Base-by-base conservation (phyloP, 2,113 vertebrate species). In the Arenaria interpres region DNA sequence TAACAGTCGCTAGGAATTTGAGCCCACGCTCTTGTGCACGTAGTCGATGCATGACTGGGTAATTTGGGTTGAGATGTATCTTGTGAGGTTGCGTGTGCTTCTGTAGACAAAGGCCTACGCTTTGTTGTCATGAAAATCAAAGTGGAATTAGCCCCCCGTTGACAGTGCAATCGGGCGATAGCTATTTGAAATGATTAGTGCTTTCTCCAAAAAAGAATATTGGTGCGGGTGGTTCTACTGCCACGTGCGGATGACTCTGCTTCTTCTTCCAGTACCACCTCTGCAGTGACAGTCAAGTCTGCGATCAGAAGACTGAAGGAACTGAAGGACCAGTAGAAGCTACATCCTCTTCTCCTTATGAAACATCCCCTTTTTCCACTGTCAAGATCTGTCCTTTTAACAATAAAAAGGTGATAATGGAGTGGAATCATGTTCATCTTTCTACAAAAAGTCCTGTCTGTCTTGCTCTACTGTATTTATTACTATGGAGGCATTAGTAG, bases 231-330 rank as follows among this genome's bases (percentile, higher is more conserved):
- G 78, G 60, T 91, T 80, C 10, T 73, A 0, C 50, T 80, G 90
- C 80, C 45, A 7, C 7, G 12, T 92, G 59, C 73, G 82, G 63
- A 77, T 96, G 60, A 91, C 71, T 96, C 62, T 97, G 39, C 37
- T 95, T 93, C 95, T 90, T 81, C 72, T 97, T 96, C 33, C 98
- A 99, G 99, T 98, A 99, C 99, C 97, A 99, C 99, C 80, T 99
- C 99, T 32, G 99, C 99, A 15, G 99, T 99, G 97, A 99, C 99
- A 84, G 99, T 99, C 73, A 99, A 99, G 96, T 99, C 99, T 41
- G 99, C 99, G 1, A 99, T 99, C 98, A 99, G 99, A 98, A 99
- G 99, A 96, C 98, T 99, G 98, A 99, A 99, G 98, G 99, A 99
- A 95, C 84, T 99, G 98, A 99, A 99, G 97, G 99, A 99, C 98